Base-by-base conservation (phyloP, 2,888 invertebrate genomes). In the Mycalesis mineus region DNA sequence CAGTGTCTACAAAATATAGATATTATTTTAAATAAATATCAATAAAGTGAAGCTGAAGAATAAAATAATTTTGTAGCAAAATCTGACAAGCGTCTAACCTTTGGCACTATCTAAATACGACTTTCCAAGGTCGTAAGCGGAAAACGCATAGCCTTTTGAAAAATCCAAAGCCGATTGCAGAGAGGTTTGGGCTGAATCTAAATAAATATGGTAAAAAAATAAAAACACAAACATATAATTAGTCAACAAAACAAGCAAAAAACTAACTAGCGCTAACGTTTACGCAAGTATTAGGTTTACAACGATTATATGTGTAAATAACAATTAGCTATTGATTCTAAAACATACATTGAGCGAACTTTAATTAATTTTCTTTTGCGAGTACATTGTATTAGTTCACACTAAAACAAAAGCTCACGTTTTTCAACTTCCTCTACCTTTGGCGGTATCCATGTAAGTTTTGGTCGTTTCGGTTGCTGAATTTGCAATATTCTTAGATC, bases 111-210 rank as follows among this genome's bases (percentile, higher is more conserved):
- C 81, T 68, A 78, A 71, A 72, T 81, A 84, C 7, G 73, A 71
- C 67, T 74, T 79, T 68, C 81, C 80, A 65, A 75, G 65, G 62
- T 79, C 82, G 62, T 73, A 80, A 74, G 79, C 78, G 7, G 81
- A 78, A 68, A 72, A 74, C 36, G 78, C 80, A 59, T 78, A 78
- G 56, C 71, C 75, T 68, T 69, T 68, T 51, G 77, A 75, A 47
- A 68, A 67, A 56, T 80, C 77, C 61, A 81, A 63, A 50, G 82
- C 74, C 49, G 71, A 74, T 68, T 81, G 78, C 31, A 80, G 66
- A 31, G 80, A 72, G 67, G 65, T 75, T 73, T 82, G 80, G 54
- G 82, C 75, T 50, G 78, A 67, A 74, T 82, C 84, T 86, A 82
- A 69, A 69, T 72, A 64, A 63, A 68, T 73, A 65, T 63, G 62